Base-by-base conservation (phyloP, 1,140 invertebrate species). In the Ectropis grisescens region DNA sequence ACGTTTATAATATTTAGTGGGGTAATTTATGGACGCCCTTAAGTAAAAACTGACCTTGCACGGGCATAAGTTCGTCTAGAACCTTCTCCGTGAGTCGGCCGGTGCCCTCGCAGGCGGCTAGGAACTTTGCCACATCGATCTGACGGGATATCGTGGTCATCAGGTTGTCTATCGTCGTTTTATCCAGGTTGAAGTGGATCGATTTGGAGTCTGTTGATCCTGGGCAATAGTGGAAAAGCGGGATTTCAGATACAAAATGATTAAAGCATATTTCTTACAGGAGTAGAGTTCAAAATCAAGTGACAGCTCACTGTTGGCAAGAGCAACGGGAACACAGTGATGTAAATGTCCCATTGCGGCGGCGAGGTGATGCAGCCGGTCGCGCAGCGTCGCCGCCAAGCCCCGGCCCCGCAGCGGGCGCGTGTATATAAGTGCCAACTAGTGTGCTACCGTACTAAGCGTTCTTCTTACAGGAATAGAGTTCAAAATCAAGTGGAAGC, bases 141-240 rank as follows among this genome's bases (percentile, higher is more conserved):
- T 93, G 91, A 5, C 86, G 71, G 1, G 81, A 82, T 30, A 92
- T 88, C 0, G 90, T 91, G 31, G 86, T 89, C 23, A 91, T 87
- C 37, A 92, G 86, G 26, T 85, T 87, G 52, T 90, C 88, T 36
- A 92, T 85, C 11, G 89, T 86, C 15, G 74, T 70, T 11, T 85
- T 83, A 52, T 90, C 87, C 59, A 92, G 83, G 59, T 90, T 86
- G 78, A 92, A 88, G 2, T 88, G 68, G 19, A 87, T 71, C 1
- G 81, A 82, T 67, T 61, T 78, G 0, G 79, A 52, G 62, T 79
- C 55, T 55, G 83, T 70, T 46, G 69, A 13, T 67, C 53, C 56
- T 67, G 39, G 53, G 81, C 44, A 47, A 37, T 12, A 7, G 16
- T 13, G 13, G 13, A 15, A n/a, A 3, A 13, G 3, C 7, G 8